Base-by-base conservation (phyloP, 2,113 vertebrate genomes). In the Meriones unguiculatus region DNA sequence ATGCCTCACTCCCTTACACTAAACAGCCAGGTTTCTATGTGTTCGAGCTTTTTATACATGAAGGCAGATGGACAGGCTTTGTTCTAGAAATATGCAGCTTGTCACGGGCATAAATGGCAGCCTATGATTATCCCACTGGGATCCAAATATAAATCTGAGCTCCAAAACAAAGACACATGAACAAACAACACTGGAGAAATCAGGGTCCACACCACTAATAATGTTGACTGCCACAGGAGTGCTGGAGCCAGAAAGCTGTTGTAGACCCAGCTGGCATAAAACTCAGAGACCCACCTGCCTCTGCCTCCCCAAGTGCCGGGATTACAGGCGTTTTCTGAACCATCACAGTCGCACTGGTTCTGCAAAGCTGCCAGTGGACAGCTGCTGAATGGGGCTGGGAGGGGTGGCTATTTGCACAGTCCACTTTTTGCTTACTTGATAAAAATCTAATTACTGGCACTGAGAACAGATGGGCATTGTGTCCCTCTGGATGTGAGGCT, bases 111-210 rank as follows among this genome's bases (percentile, higher is more conserved):
- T 13, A 84, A 73, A 65, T 46, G n/a, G 30, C 69, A 38, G 52
- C 70, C 28, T 38, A 10, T 67, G 17, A 65, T 92, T 64, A 78
- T 72, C 20, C 75, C 32, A 20, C 2, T 62, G 28, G 50, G 15
- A 46, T 46, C 35, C 65, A 75, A 95, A 87, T 91, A 57, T 93
- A 57, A 22, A 32, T 72, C 11, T 91, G n/a, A 84, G 52, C 69
- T 95, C 32, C 78, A 92, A 96, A 90, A 38, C 84, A 89, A 72
- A 57, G 14, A 57, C 12, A 93, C 35, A 80, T 65, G 67, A 89
- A 50, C 85, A 86, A 76, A 77, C 85, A 65, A 35, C 35, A 35
- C 2, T 87, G 75, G 59, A 78, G 80, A 77, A 64, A 17, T 32
- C 70, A n/a, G 59, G 82, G 50, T 41, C 46, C 90, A 41, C 13